Evolutionary conservation across 92 coral and sea anemone species (phyloP), one percentile per base, ranked within the genome.

Genomic region (Scolanthus callimorphus): DNA sequence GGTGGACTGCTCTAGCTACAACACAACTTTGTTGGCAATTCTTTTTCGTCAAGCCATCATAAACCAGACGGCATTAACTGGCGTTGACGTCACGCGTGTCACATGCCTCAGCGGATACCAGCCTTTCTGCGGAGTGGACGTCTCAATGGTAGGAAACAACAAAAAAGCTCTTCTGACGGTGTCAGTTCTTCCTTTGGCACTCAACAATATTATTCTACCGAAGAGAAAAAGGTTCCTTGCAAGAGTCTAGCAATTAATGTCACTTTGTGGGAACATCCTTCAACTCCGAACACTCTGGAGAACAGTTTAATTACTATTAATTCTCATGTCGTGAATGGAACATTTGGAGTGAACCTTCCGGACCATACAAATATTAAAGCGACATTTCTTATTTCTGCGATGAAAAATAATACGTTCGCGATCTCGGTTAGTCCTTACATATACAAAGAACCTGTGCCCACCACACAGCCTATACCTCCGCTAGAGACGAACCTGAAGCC

Each of bases 81-180:
- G 11, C n/a, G 43, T 60, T 27, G 46, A 55, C 55, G 80, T 82
- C 30, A 49, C 53, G 20, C 27, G 55, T 27, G 13, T 39, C 58
- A 60, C 56, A 39, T 82, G 83, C 26, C 1, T 29, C 11, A 57
- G 55, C 20, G 89, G 89, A 20, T 55, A 31, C 23, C 65, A 45
- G 31, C 89, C 95, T 8, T 62, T 59, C 79, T 86, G 95, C 70
- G 95, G 95, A 21, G 84, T 86, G 49, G 81, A 71, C 28, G 55
- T 13, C 25, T 52, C 13, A 20, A 25, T 27, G 10, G 25, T 10
- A 43, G 31, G 59, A 1, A 3, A 37, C 34, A 24, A n/a, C n/a
- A n/a, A n/a, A n/a, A n/a, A 34, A 34, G 41, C 41, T 34, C 41
- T 34, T 34, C 41, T 34, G 41, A 34, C 15, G 41, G 15, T 15